These are phyloP conservation scores for Labroides dimidiatus DNA, from an alignment of 2,797 vertebrate species.

Conservation along the genomic window DNA sequence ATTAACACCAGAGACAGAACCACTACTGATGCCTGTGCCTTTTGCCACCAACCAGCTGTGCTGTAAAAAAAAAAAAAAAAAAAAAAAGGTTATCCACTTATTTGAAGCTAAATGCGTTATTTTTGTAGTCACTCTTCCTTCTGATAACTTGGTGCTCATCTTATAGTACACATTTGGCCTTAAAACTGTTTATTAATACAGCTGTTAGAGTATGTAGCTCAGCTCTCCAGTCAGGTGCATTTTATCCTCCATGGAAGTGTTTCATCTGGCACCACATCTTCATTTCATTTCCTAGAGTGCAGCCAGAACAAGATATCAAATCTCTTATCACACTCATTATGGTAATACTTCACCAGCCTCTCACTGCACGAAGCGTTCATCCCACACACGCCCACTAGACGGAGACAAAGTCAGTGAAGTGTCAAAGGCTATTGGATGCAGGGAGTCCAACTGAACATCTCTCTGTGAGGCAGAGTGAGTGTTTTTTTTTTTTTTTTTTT, in stretches of 20 bases:
- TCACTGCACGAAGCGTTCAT: constrained; percentile 1
- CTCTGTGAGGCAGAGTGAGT: constrained; percentile 32
- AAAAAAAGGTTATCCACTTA: too few relatives aligned
- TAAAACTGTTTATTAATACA: background rate
- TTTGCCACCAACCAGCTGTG: background rate
- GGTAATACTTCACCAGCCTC: constrained; percentile 23
- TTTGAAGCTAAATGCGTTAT: too few relatives aligned
- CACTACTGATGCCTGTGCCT: constrained; percentile 1
- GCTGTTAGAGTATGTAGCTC: constrained; percentile 1
- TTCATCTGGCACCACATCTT: constrained; percentile 15
- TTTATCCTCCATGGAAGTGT: constrained; percentile 17
- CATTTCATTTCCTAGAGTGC: constrained; percentile 48
- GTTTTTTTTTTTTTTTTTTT: too few relatives aligned
- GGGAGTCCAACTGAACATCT: constrained; percentile 13
- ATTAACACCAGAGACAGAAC: background rate
- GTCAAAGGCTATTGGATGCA: constrained; percentile 6
- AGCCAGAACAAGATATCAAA: constrained; percentile 34
- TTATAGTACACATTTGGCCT: background rate
- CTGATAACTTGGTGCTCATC: background rate
- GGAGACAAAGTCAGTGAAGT: constrained; percentile 38
- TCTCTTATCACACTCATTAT: constrained; percentile 29
- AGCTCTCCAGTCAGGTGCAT: background rate
- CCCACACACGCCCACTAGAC: constrained; percentile 44
- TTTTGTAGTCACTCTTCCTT: background rate
- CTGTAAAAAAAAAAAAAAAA: too few relatives aligned